A percentile compares a stretch with the other conserved stretches of the same genome.
Evolutionary conservation across 1,140 invertebrate genomes (phyloP).

Genomic region (fruit fly (Drosophila melanogaster)): Release_6_plus_ISO1_MT NC_004354.4:17946001-17946500

Average conservation of each 20-base stretch:
- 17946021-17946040: constrained; percentile 38
- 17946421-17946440: constrained; percentile 28
- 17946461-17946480: constrained; percentile 24
- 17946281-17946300: constrained; percentile 16
- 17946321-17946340: background rate
- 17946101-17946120: constrained; percentile 19
- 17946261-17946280: constrained; percentile 8
- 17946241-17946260: constrained; percentile 26
- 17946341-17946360: constrained; percentile 36
- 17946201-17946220: constrained; percentile 58
- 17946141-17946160: background rate
- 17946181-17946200: constrained; percentile 52
- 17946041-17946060: constrained; percentile 17
- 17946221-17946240: constrained; percentile 43
- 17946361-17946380: constrained; percentile 15
- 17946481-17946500: constrained; percentile 10
- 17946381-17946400: constrained; percentile 18
- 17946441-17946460: constrained; percentile 43
- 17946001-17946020: constrained; percentile 30
- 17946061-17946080: constrained; percentile 2
- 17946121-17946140: constrained; percentile 12
- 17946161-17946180: no score
- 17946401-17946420: constrained; percentile 14
- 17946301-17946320: constrained; percentile 1
- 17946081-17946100: constrained; percentile 27